Evolutionary conservation across 2,888 invertebrate genomes (phyloP).

Genomic region (Rhodophaea formosa): DNA sequence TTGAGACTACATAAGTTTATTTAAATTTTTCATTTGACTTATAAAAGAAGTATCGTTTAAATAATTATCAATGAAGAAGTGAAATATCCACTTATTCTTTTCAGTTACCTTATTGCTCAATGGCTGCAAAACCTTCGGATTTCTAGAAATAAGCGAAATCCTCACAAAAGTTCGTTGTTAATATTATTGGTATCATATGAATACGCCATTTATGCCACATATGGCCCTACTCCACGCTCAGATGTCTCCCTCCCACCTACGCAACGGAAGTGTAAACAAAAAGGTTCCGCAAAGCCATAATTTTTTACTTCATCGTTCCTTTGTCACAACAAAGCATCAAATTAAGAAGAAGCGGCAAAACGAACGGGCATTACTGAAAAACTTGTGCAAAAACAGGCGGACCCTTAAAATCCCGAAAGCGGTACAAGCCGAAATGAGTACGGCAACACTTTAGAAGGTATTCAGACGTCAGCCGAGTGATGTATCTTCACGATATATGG

Average conservation of each 20-base stretch:
- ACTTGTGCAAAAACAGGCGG: constrained; percentile 24
- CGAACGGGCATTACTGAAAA: constrained; percentile 17
- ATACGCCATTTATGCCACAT: not conserved
- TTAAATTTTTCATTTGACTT: too few relatives aligned
- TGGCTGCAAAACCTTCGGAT: too few relatives aligned
- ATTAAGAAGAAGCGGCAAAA: constrained; percentile 28
- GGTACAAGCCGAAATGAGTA: constrained; percentile 43
- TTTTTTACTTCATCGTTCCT: constrained; percentile 15
- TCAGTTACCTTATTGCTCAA: too few relatives aligned
- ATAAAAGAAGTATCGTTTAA: too few relatives aligned
- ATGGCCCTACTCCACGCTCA: not conserved
- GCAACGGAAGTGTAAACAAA: constrained; percentile 6
- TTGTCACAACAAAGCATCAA: constrained; percentile 27
- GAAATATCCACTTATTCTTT: too few relatives aligned
- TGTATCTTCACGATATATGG: constrained; percentile 69
- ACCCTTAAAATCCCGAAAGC: constrained; percentile 39
- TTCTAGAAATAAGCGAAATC: too few relatives aligned
- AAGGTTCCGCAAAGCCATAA: constrained; percentile 4
- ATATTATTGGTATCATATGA: not conserved
- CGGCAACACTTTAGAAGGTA: constrained; percentile 65
- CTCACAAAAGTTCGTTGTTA: not conserved
- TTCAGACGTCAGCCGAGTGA: constrained; percentile 68
- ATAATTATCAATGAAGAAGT: too few relatives aligned
- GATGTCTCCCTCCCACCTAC: not conserved
- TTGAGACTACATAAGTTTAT: too few relatives aligned